Evolutionary conservation across 2,113 vertebrate species (phyloP).

Genomic region (Nibea coibor): DNA sequence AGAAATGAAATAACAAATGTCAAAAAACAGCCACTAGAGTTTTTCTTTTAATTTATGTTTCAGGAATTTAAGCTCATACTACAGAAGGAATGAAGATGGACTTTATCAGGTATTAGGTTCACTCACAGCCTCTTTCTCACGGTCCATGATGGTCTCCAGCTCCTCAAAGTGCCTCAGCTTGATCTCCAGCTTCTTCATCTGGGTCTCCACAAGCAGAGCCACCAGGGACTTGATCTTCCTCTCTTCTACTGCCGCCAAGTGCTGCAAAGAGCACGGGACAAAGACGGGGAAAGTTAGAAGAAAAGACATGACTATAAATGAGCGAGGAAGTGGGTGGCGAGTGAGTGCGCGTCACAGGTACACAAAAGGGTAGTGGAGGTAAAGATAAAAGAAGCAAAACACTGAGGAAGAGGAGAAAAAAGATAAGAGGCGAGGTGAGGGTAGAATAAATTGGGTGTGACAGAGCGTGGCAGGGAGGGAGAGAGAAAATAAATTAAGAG

Average conservation of each 20-base stretch:
- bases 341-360: not conserved
- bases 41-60: not conserved
- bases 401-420: not conserved
- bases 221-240: constrained; percentile 97
- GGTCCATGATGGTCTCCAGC: constrained; percentile 98
- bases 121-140: constrained; percentile 95
- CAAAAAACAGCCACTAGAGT: not conserved
- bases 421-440: constrained; percentile 7
- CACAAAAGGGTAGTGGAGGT: not conserved
- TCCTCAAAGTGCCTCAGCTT: constrained; percentile 98
- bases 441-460: constrained; percentile 23
- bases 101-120: not conserved
- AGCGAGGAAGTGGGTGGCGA: not conserved
- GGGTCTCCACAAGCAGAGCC: constrained; percentile 95
- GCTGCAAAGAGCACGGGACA: constrained; percentile 77
- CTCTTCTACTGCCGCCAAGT: constrained; percentile 96
- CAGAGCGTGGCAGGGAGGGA: not conserved
- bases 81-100: not conserved
- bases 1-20: not conserved
- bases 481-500: constrained; percentile 10
- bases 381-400: constrained; percentile 15
- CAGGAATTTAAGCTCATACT: not conserved
- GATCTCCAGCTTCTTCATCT: constrained; percentile 99
- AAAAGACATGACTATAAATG: not conserved
- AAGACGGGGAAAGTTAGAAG: not conserved